Conservation (phyloP, 1,140 invertebrate species). For the Drosophila funebris region DNA sequence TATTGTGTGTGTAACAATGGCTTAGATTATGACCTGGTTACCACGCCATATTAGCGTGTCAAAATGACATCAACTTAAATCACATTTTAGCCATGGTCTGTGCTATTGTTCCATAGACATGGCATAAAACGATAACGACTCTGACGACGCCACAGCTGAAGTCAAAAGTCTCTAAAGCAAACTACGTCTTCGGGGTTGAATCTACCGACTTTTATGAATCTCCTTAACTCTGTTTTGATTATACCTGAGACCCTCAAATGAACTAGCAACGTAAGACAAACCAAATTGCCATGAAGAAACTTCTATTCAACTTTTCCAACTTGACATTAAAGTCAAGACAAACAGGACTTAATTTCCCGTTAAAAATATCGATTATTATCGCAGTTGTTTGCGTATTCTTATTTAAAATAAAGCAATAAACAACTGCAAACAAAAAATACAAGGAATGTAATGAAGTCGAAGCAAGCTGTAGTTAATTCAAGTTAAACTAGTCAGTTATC, state of each 20-base stretch:
- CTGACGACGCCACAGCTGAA: constrained; percentile 18
- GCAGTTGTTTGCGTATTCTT: not conserved
- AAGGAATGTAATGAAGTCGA: too few relatives aligned
- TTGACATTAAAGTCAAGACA: constrained; percentile 2
- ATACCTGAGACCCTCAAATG: not conserved
- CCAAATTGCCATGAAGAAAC: not conserved
- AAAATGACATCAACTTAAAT: constrained; percentile 74
- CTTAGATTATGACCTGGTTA: constrained; percentile 59
- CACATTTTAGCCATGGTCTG: constrained; percentile 67
- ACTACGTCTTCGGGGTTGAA: not conserved
- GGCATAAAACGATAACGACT: constrained; percentile 63
- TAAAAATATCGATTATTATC: constrained; percentile 1
- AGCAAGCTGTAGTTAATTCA: too few relatives aligned
- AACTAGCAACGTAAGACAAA: constrained; percentile 13
- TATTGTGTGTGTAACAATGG: constrained; percentile 20
- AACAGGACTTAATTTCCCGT: not conserved
- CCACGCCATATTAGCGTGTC: constrained; percentile 70
- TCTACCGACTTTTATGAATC: constrained; percentile 9
- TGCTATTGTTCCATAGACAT: constrained; percentile 49
- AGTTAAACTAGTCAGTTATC: too few relatives aligned
- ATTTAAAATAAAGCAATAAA: too few relatives aligned
- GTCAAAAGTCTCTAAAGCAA: constrained; percentile 30
- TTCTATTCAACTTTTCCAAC: constrained; percentile 13
- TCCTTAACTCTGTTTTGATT: constrained; percentile 18
- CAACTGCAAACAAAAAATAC: too few relatives aligned